Base-by-base conservation (phyloP, 2,797 vertebrate species). In the Artibeus jamaicensis region DNA sequence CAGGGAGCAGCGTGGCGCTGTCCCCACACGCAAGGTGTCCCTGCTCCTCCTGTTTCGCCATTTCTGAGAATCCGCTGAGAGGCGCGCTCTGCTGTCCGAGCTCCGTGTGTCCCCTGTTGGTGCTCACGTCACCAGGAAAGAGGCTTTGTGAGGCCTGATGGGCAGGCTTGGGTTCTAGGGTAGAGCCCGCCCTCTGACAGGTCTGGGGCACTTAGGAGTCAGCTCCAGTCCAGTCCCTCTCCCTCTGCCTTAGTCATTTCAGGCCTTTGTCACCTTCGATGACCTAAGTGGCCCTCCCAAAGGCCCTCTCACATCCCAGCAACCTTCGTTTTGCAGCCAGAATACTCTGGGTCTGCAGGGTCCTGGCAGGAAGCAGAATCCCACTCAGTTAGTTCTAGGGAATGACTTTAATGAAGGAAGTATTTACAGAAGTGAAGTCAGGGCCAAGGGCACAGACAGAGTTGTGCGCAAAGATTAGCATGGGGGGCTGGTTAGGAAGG, bases 271-370 rank as follows among this genome's bases (percentile, higher is more conserved):
- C 9, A 53, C 53, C 48, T 53, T 78, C 48, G 15, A 12, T 0
- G 9, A 37, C 6, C 37, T 42, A 1, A 15, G 3, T 1, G 22
- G 29, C 39, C 24, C 12, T 26, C 9, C 11, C 0, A 1, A 6
- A 9, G 0, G 2, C 34, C 46, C 12, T 62, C 50, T 84, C 42
- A 59, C 3, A 2, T 12, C 14, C 8, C 2, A 12, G 57, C 34
- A 74, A 57, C 59, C 76, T 79, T 29, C 26, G 8, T 62, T 92
- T 82, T 70, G 55, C 22, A 87, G n/a, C n/a, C 68, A 70, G 81
- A 90, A 65, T 24, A 55, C 26, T 55, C 55, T 34, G 16, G 24
- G 32, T 68, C n/a, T 29, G n/a, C 3, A 68, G 68, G 32, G 9
- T 55, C 34, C 84, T 7, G 0, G 12, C 6, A 34, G 22, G 83